A percentile compares a stretch with the other conserved stretches of the same genome.
phyloP scores from a whole-genome alignment of 1,140 invertebrate species.

The Heliconius hewitsoni region DNA sequence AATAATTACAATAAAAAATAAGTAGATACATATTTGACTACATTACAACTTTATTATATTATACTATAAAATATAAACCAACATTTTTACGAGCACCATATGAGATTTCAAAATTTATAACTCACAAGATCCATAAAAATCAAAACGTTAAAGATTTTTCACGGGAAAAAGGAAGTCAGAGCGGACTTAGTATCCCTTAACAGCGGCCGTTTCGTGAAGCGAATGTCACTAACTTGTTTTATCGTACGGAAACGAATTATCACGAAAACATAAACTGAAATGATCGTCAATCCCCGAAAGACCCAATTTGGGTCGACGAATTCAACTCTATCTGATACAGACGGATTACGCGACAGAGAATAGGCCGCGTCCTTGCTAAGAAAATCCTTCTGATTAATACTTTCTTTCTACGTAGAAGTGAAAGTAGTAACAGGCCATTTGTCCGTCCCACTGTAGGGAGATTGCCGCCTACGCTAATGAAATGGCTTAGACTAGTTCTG shows the following conservation, averaged over 20 bases:
- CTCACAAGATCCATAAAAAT: conserved; percentile 3
- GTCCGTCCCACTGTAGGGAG: conserved; percentile 12
- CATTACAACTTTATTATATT: not conserved
- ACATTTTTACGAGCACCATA: not conserved
- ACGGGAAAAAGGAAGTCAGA: not conserved
- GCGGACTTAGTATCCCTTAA: conserved; percentile 5
- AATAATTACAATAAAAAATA: no score
- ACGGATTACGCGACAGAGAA: conserved; percentile 61
- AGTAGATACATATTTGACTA: not conserved
- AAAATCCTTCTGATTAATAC: conserved; percentile 60
- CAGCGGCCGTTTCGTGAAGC: conserved; percentile 16
- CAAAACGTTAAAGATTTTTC: conserved; percentile 1
- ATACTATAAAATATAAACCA: not conserved
- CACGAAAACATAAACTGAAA: conserved; percentile 56
- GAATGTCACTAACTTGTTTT: conserved; percentile 49
- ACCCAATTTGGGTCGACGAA: conserved; percentile 46
- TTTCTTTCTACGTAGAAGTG: conserved; percentile 40
- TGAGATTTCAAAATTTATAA: not conserved
- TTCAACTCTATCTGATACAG: conserved; percentile 67
- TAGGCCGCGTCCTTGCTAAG: conserved; percentile 52
- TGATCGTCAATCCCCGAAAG: conserved; percentile 47
- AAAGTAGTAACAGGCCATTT: conserved; percentile 30
- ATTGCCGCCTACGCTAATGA: conserved; percentile 22
- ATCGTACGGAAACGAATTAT: conserved; percentile 52
- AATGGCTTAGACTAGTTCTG: conserved; percentile 12